Conservation (phyloP, 2,888 invertebrate genomes). For the Drosophila nigricruria region DNA sequence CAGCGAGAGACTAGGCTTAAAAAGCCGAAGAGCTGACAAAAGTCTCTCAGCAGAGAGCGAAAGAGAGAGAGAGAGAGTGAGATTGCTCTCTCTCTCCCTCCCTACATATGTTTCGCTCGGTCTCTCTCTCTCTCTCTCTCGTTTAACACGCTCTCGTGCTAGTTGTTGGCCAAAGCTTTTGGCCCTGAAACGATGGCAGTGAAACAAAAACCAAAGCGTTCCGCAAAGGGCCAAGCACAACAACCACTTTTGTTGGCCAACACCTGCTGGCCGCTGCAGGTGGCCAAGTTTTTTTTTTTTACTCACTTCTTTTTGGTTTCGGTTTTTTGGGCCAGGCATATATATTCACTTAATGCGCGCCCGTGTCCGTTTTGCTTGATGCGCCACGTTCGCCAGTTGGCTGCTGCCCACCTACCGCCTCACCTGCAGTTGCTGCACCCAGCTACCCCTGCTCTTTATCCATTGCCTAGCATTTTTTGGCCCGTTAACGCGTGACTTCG, state of each 20-base stretch:
- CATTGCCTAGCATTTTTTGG: conserved; percentile 40
- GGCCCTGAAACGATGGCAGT: conserved; percentile 53
- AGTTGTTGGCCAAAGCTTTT: conserved; percentile 45
- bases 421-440: neutral
- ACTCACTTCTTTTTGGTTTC: conserved; percentile 1
- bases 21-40: conserved; percentile 1
- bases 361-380: conserved; percentile 78
- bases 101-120: neutral
- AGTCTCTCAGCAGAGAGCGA: neutral
- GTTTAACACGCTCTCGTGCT: conserved; percentile 1
- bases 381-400: conserved; percentile 70
- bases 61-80: neutral
- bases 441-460: neutral
- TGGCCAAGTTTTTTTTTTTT: conserved; percentile 44
- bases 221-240: conserved; percentile 25
- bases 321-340: conserved; percentile 41
- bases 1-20: neutral
- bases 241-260: conserved; percentile 34
- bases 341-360: conserved; percentile 77
- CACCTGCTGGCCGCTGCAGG: conserved; percentile 60
- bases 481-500: conserved; percentile 80
- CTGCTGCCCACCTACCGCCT: conserved; percentile 22
- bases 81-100: conserved; percentile 17
- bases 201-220: conserved; percentile 49
- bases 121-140: conserved; percentile 10